A percentile compares a stretch with the other conserved stretches of the same genome.
These are phyloP conservation scores for Loris lydekkerianus DNA, from an alignment of 2,797 vertebrate genomes.

Conservation along the genomic window DNA sequence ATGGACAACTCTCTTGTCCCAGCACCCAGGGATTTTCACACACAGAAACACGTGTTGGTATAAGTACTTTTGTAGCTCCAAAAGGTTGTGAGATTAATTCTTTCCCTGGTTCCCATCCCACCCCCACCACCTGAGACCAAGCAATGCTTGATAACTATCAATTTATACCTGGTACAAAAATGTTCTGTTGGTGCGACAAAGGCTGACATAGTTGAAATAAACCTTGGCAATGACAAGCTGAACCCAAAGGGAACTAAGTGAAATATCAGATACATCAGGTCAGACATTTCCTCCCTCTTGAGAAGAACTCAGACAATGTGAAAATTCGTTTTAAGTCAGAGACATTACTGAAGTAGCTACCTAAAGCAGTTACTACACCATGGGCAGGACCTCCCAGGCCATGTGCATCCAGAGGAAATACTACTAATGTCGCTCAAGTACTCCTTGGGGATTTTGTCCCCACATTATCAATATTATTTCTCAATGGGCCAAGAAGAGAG, in stretches of 20 bases:
- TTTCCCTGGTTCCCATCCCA: background rate
- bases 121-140: conserved; percentile 36
- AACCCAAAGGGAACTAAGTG: conserved; percentile 70
- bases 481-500: background rate
- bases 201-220: conserved; percentile 78
- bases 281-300: conserved; percentile 55
- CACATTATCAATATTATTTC: background rate
- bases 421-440: background rate
- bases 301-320: conserved; percentile 46
- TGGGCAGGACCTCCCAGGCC: accelerated
- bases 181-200: conserved; percentile 82
- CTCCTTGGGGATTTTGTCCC: background rate
- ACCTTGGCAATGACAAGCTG: conserved; percentile 75
- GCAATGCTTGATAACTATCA: conserved; percentile 81
- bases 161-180: conserved; percentile 74
- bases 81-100: conserved; percentile 77
- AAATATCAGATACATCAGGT: conserved; percentile 64
- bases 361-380: background rate
- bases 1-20: background rate
- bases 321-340: conserved; percentile 32
- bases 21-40: conserved; percentile 37
- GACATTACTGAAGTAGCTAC: background rate
- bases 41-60: conserved; percentile 62
- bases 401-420: background rate
- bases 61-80: conserved; percentile 72